Evolutionary conservation across 2,113 vertebrate species (phyloP), one percentile per base, ranked within the genome.

Genomic region (Varanus komodoensis): DNA sequence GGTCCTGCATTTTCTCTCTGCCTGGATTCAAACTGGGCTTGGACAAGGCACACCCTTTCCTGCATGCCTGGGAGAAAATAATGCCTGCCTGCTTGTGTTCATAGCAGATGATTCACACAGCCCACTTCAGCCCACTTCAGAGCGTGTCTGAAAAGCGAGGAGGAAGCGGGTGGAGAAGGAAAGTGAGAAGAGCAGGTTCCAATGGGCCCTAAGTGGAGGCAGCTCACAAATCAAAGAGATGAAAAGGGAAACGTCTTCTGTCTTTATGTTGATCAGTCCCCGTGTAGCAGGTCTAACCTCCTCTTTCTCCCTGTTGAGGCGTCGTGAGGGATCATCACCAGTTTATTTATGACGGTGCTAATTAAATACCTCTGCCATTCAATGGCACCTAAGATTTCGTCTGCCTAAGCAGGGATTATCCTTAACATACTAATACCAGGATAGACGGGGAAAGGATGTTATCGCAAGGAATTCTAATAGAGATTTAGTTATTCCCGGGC

Each of bases 401-500:
- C 29, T 3, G 89, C 88, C 89, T 7, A 3, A 12, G 85, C 69
- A 32, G 57, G 82, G 82, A 89, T 79, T 78, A 84, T 85, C 83
- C 21, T 15, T 8, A 61, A 71, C 82, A 34, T 23, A 34, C 90
- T 64, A 73, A 89, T 74, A 74, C 54, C 75, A 68, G 73, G 86
- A 80, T 38, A 87, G 88, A 29, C 92, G 67, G 82, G 6, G 71
- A 83, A 67, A 23, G 73, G 88, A 34, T 23, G 8, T 87, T 0
- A 69, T 61, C 79, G 0, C 81, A 0, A 6, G 69, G 90, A 84
- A 91, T 92, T 94, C 94, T 93, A 94, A 94, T 91, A 29, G 29
- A 87, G 88, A 64, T 90, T 74, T 12, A 11, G 0, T 84, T 2
- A 64, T 92, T 89, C 95, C 93, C 95, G 73, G 84, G 84, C 84